These are phyloP conservation scores for Drosophila meridionalis DNA, from an alignment of 2,888 invertebrate genomes.

Conservation along the genomic window DNA sequence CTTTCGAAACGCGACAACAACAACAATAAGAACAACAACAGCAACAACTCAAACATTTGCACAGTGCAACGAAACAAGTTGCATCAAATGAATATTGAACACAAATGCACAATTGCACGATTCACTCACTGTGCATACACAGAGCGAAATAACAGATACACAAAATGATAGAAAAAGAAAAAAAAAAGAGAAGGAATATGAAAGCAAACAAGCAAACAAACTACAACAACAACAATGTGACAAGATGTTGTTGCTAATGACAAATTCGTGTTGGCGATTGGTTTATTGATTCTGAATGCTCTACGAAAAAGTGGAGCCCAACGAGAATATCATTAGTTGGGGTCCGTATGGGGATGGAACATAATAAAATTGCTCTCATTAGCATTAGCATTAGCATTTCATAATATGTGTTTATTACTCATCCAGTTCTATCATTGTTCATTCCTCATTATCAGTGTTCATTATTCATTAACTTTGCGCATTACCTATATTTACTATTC, in stretches of 20 bases:
- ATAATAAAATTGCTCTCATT: no score
- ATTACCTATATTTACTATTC: no score
- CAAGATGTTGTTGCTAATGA: conserved; percentile 65
- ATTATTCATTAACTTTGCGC: neutral
- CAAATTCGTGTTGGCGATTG: conserved; percentile 61
- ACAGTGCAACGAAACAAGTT: conserved; percentile 61
- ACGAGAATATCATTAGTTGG: neutral
- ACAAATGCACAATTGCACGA: conserved; percentile 65
- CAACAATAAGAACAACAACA: conserved; percentile 25
- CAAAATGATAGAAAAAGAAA: neutral
- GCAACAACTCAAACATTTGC: conserved; percentile 61
- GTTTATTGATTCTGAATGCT: conserved; percentile 27
- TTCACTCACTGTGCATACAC: conserved; percentile 46
- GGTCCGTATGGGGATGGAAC: no score
- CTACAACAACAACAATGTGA: conserved; percentile 10
- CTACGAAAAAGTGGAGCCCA: neutral
- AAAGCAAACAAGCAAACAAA: conserved; percentile 30
- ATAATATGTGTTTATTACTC: neutral
- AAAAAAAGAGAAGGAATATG: neutral
- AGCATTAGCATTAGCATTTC: neutral
- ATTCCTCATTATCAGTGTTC: neutral
- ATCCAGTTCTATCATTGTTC: neutral
- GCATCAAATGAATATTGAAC: conserved; percentile 65
- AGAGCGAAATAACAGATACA: conserved; percentile 12
- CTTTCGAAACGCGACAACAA: conserved; percentile 26